Evolutionary conservation across 2,888 invertebrate genomes (phyloP).

Genomic region (Cataglyphis albicans): DNA sequence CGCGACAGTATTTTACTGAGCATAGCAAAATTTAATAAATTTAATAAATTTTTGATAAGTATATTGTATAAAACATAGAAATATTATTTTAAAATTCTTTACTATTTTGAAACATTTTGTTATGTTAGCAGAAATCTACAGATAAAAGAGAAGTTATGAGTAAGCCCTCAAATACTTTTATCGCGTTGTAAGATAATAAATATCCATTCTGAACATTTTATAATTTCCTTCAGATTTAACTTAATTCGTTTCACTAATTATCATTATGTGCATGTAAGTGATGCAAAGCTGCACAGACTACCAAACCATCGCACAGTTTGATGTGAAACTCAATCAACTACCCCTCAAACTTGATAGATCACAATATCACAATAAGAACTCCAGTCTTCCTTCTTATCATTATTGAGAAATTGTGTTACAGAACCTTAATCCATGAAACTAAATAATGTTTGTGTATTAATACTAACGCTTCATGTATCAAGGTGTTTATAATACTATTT

Average conservation of each 20-base stretch:
- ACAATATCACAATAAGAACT: constrained; percentile 55
- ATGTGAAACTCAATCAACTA: constrained; percentile 76
- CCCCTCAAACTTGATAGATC: constrained; percentile 69
- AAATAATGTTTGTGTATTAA: neutral
- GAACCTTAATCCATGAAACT: constrained; percentile 64
- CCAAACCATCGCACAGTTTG: constrained; percentile 76
- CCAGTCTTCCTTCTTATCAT: constrained; percentile 60
- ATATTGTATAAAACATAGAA: constrained; percentile 2
- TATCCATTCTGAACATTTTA: constrained; percentile 28
- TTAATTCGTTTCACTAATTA: constrained; percentile 37
- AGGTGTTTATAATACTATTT: constrained; percentile 48
- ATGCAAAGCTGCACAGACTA: constrained; percentile 82
- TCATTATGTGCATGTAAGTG: constrained; percentile 67
- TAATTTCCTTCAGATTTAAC: constrained; percentile 31
- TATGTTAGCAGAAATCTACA: constrained; percentile 17
- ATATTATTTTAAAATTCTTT: constrained; percentile 11
- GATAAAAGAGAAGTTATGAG: constrained; percentile 9
- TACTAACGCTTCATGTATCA: constrained; percentile 63
- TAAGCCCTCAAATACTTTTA: constrained; percentile 1
- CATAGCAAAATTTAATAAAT: constrained; percentile 11
- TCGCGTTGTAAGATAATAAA: constrained; percentile 26
- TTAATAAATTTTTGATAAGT: constrained; percentile 13
- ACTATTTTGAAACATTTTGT: constrained; percentile 18
- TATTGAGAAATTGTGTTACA: constrained; percentile 54
- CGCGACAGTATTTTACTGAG: neutral